Percentiles rank a stretch among this genome's conserved stretches.
These are phyloP conservation scores for Tragelaphus scriptus DNA, from an alignment of 2,113 vertebrate genomes.

Conservation along the genomic window DNA sequence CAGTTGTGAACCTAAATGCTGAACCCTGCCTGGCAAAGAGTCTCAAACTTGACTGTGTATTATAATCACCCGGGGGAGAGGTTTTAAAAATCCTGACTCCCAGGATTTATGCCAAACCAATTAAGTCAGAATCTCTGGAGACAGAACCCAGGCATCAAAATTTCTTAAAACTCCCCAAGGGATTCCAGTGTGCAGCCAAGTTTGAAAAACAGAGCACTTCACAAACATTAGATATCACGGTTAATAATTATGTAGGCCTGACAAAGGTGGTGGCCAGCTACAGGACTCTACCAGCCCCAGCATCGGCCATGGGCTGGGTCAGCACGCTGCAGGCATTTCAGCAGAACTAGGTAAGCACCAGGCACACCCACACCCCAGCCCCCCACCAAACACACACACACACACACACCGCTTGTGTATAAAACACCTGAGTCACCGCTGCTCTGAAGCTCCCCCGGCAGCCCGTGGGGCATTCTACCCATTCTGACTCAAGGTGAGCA, in stretches of 20 bases:
- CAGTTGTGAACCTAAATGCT: neutral
- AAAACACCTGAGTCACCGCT: neutral
- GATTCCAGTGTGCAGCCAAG: neutral
- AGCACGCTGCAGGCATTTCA: neutral
- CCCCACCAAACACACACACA: neutral
- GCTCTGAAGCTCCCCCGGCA: neutral
- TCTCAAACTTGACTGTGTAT: neutral
- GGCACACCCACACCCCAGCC: neutral
- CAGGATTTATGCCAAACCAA: neutral
- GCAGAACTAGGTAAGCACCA: neutral
- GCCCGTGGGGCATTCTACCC: neutral
- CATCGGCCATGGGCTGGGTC: too few species aligned
- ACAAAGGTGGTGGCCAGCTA: fast-evolving
- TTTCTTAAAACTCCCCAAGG: neutral
- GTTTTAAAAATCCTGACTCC: neutral
- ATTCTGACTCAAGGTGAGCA: neutral
- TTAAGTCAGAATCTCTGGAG: neutral
- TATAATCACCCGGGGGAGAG: neutral
- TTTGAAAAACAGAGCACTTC: neutral
- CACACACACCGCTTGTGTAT: neutral
- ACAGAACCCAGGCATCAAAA: neutral
- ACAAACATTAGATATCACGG: neutral
- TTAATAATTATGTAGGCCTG: neutral
- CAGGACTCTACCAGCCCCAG: neutral
- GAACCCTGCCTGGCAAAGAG: neutral